Evolutionary conservation across 2,888 invertebrate genomes (phyloP).

Genomic region (Pollenia amentaria): DNA sequence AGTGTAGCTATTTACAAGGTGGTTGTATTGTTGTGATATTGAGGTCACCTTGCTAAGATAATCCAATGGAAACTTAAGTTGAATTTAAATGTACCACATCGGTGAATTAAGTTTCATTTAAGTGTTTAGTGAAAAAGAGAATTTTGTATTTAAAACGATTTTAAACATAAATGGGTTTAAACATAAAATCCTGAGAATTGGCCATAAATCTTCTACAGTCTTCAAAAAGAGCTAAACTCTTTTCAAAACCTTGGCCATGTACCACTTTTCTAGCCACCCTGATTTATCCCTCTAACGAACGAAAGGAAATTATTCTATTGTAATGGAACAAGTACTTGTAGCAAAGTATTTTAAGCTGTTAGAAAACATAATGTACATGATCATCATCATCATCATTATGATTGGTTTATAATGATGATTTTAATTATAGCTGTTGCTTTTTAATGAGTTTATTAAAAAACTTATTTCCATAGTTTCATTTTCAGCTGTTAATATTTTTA

Average conservation of each 20-base stretch:
- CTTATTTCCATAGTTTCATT: conserved; percentile 35
- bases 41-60: no score
- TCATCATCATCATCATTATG: not conserved
- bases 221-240: not conserved
- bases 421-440: conserved; percentile 1
- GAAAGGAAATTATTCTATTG: not conserved
- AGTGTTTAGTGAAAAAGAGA: no score
- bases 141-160: no score
- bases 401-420: conserved; percentile 11
- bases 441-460: conserved; percentile 34
- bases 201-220: not conserved
- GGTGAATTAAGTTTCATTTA: no score
- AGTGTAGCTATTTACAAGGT: no score
- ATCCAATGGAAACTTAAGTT: no score
- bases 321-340: conserved; percentile 31
- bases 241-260: not conserved
- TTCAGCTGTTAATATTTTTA: conserved; percentile 28
- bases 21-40: no score
- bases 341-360: conserved; percentile 22
- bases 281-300: not conserved
- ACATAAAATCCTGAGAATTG: not conserved
- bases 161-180: no score
- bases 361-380: conserved; percentile 4
- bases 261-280: not conserved
- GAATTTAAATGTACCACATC: no score